Conservation (phyloP, 2,888 invertebrate species). For the Tholera decimalis region DNA sequence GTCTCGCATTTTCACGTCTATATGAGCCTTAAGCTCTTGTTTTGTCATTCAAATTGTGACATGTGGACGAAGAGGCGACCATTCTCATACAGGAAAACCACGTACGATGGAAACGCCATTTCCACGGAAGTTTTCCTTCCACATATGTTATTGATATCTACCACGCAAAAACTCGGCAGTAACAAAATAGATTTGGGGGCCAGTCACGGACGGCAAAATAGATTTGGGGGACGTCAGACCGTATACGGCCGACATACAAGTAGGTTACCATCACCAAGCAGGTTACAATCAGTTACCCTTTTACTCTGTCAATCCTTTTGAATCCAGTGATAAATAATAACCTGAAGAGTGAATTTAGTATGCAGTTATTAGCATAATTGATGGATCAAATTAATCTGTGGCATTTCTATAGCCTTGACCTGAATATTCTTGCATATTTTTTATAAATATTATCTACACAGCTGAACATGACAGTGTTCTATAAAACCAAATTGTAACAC, state of each 20-base stretch:
- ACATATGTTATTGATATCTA: slow-evolving; percentile 23
- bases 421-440: no score
- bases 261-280: no score
- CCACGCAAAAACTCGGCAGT: slow-evolving; percentile 1
- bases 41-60: not conserved
- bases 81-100: not conserved
- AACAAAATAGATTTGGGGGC: slow-evolving; percentile 17
- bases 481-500: no score
- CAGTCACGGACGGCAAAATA: no score
- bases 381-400: no score
- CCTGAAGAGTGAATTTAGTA: no score
- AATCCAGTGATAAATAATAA: not conserved
- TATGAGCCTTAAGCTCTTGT: not conserved
- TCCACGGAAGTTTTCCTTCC: slow-evolving; percentile 2
- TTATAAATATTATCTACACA: no score
- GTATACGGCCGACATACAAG: slow-evolving; percentile 16
- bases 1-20: not conserved
- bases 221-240: slow-evolving; percentile 6
- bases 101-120: slow-evolving; percentile 16
- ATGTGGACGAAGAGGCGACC: not conserved
- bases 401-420: no score
- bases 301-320: slow-evolving; percentile 3
- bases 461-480: no score
- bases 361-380: no score
- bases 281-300: not conserved